Base-by-base conservation (phyloP, 2,113 vertebrate species). In the Antechinus stuartii region DNA sequence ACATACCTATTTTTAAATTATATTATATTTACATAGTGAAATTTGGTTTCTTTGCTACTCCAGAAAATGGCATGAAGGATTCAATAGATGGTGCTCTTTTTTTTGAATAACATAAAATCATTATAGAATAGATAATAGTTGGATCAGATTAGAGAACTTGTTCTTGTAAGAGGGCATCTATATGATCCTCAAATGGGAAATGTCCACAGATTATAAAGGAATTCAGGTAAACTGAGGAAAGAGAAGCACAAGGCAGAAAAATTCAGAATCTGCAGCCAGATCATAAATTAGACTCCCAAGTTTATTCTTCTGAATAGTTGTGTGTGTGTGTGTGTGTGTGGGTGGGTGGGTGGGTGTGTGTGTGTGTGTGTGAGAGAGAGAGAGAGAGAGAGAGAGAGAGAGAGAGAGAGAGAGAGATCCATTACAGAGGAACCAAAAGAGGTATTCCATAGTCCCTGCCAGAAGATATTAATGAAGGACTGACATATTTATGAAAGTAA, bases 401-500 rank as follows among this genome's bases (percentile, higher is more conserved):
- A 50, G 50, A 50, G 50, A 50, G 50, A 50, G 8, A 50, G 50
- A 50, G 10, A 94, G 35, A 8, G 42, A 10, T 52, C 68, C 50
- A 54, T 91, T 90, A 35, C 19, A 76, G 27, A 61, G 23, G 2
- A 94, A 14, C 11, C 49, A 4, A 92, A 50, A 3, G 49, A 90
- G 16, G 8, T 47, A 23, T 90, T 10, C 11, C 84, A 1, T 0
- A 14, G 22, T 0, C 3, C 46, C 49, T 19, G 25, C 53, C 23
- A 27, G 2, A 3, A n/a, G 35, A 2, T 27, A 8, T 91, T 52
- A 54, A 50, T 47, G 49, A 89, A 22, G 5, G 25, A 0, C 1
- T 54, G 8, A n/a, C 4, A 25, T 53, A 5, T 6, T 95, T 96
- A 9, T 53, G 54, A 91, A 94, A 95, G 61, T 68, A 68, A 68